Percentiles rank a stretch among this genome's conserved stretches.
phyloP scores from a whole-genome alignment of 2,888 invertebrate species.

The Helobdella robusta region DNA sequence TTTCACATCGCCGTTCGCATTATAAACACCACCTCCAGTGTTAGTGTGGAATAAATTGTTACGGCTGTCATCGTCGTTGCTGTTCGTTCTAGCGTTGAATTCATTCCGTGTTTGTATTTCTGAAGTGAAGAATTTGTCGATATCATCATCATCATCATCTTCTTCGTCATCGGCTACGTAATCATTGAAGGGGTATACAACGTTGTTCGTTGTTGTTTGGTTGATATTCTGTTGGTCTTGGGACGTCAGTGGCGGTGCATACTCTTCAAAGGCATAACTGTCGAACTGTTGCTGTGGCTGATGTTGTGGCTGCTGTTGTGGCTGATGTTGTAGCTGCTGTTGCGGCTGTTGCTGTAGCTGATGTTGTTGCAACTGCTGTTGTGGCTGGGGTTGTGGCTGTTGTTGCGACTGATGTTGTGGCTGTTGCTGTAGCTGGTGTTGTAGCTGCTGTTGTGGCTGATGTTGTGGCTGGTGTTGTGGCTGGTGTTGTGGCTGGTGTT shows the following conservation, averaged over 20 bases:
- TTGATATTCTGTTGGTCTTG: neutral
- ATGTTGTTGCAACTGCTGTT: neutral
- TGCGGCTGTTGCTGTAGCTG: neutral
- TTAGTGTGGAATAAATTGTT: too few relatives aligned
- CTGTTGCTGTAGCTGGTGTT: neutral
- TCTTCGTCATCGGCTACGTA: too few relatives aligned
- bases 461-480: conserved; percentile 10
- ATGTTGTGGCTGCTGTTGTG: neutral
- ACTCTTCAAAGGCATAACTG: neutral
- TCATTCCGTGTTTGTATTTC: too few relatives aligned
- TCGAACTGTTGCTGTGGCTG: neutral
- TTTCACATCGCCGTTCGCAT: too few relatives aligned
- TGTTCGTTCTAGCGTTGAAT: too few relatives aligned
- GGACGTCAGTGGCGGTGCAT: neutral
- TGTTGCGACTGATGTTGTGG: neutral
- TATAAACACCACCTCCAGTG: too few relatives aligned
- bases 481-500: too few relatives aligned
- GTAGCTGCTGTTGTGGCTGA: neutral
- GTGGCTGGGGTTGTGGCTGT: conserved; percentile 3
- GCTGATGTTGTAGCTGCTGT: neutral
- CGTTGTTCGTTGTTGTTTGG: neutral
- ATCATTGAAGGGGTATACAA: too few relatives aligned
- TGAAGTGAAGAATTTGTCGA: too few relatives aligned
- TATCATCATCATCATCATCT: too few relatives aligned
- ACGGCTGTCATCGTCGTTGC: too few relatives aligned